A percentile compares a stretch with the other conserved stretches of the same genome.
phyloP scores from a whole-genome alignment of 2,888 invertebrate genomes.

The Automeris io region DNA sequence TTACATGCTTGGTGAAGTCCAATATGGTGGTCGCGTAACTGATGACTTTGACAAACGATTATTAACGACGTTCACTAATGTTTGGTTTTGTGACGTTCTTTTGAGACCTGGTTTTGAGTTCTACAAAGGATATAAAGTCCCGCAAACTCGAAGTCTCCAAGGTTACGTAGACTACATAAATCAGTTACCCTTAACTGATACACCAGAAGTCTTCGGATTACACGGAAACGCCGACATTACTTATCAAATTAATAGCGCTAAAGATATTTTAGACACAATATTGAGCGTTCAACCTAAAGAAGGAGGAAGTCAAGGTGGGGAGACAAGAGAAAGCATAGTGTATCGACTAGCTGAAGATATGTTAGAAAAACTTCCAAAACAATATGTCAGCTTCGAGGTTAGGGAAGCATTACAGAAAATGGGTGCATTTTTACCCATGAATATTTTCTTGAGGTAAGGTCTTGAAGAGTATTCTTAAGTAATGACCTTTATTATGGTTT shows the following conservation, averaged over 20 bases:
- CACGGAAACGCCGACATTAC: conserved; percentile 98
- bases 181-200: conserved; percentile 88
- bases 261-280: conserved; percentile 95
- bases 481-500: neutral
- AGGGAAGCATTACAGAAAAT: conserved; percentile 92
- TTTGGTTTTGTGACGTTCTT: conserved; percentile 96
- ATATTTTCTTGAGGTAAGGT: conserved; percentile 88
- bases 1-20: conserved; percentile 97
- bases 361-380: conserved; percentile 85
- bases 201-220: conserved; percentile 97
- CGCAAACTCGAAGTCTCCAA: conserved; percentile 85
- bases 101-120: conserved; percentile 94
- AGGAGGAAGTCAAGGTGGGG: conserved; percentile 92
- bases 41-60: conserved; percentile 98
- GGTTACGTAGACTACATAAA: conserved; percentile 93
- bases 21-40: conserved; percentile 93
- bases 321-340: conserved; percentile 94
- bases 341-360: conserved; percentile 95
- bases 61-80: conserved; percentile 93
- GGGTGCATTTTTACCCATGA: conserved; percentile 96
- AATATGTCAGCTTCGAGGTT: conserved; percentile 93
- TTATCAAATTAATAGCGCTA: conserved; percentile 97
- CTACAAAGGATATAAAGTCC: conserved; percentile 94
- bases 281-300: conserved; percentile 98
- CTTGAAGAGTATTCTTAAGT: neutral